Evolutionary conservation across 2,797 vertebrate genomes (phyloP).

Genomic region (Zenarchopterus dispar): DNA sequence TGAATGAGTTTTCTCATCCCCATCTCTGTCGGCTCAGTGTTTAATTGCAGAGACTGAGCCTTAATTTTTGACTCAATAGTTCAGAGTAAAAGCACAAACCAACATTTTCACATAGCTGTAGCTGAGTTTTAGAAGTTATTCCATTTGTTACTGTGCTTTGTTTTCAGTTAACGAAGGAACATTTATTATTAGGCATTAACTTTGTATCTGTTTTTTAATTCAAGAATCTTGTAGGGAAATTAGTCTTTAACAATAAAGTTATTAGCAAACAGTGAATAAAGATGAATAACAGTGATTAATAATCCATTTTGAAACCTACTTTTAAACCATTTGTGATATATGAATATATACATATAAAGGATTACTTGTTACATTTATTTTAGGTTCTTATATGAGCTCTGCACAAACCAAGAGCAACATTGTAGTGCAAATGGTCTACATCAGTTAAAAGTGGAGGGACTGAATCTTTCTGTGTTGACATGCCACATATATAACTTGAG

Average conservation of each 20-base stretch:
- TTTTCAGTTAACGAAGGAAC: neutral
- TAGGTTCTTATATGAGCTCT: conserved; percentile 6
- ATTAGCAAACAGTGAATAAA: no score
- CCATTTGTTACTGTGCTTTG: neutral
- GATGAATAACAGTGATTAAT: no score
- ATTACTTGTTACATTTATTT: conserved; percentile 13
- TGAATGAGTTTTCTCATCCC: conserved; percentile 32
- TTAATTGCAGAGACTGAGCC: conserved; percentile 20
- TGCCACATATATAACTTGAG: conserved; percentile 27
- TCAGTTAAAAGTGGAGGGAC: conserved; percentile 25
- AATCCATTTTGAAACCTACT: no score
- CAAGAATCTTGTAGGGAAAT: no score
- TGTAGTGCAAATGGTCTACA: conserved; percentile 7
- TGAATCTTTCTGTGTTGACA: conserved; percentile 23
- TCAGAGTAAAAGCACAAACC: conserved; percentile 12
- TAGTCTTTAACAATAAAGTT: no score
- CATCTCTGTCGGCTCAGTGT: conserved; percentile 26
- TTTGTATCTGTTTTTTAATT: conserved; percentile 4
- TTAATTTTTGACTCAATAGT: conserved; percentile 13
- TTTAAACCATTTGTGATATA: no score
- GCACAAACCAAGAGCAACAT: neutral
- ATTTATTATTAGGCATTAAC: neutral
- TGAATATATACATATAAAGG: neutral
- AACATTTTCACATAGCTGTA: neutral
- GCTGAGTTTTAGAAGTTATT: conserved; percentile 2